A percentile compares a stretch with the other conserved stretches of the same genome.
These are phyloP conservation scores for Cyanoramphus novaezelandiae DNA, from an alignment of 2,113 vertebrate genomes.

Conservation along the genomic window DNA sequence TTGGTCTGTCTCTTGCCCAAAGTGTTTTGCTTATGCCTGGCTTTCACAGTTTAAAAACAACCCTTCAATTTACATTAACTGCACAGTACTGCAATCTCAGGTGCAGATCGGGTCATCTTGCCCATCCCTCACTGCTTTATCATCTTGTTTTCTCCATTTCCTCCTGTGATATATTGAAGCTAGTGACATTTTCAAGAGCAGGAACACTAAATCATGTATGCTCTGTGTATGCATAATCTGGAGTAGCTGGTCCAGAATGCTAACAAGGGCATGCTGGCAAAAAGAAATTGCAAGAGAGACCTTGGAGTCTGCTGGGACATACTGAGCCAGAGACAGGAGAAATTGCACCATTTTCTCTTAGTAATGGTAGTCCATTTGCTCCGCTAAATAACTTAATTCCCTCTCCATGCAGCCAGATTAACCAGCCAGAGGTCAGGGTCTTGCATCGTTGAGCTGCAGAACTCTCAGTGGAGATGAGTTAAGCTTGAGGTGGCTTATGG, in stretches of 20 bases:
- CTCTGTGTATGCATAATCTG: neutral
- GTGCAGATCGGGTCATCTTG: neutral
- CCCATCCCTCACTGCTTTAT: conserved; percentile 6
- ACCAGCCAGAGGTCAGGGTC: neutral
- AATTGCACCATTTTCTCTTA: neutral
- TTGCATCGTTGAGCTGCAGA: neutral
- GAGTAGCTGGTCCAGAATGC: neutral
- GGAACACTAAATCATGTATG: neutral
- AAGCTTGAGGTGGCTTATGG: neutral
- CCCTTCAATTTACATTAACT: neutral
- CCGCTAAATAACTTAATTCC: neutral
- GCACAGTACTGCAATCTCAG: neutral
- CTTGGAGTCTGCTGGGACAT: neutral
- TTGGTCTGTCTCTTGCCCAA: neutral
- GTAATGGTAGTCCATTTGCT: neutral
- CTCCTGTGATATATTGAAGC: neutral
- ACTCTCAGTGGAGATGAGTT: neutral
- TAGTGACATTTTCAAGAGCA: neutral
- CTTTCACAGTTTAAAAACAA: neutral
- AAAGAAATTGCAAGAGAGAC: neutral
- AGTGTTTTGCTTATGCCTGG: neutral
- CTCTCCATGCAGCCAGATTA: neutral
- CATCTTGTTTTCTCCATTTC: conserved; percentile 17
- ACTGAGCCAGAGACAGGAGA: neutral
- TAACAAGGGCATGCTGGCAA: neutral